These are phyloP conservation scores for Drosophila serrata DNA, from an alignment of 1,140 invertebrate species.

Conservation along the genomic window DNA sequence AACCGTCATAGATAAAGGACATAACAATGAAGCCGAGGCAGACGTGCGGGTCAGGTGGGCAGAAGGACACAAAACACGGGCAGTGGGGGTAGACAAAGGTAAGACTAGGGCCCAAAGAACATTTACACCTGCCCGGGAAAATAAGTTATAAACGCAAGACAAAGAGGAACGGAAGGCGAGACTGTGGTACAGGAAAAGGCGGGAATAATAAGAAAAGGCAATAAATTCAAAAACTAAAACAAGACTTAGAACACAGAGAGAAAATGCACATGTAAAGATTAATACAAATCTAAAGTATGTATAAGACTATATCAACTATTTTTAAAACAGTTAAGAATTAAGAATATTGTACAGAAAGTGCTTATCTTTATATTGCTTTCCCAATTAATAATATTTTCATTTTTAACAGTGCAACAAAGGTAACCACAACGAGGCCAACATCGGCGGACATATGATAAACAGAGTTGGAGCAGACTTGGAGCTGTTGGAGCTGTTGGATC, in stretches of 20 bases:
- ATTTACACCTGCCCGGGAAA: constrained; percentile 76
- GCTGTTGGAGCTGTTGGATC: constrained; percentile 19
- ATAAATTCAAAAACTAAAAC: constrained; percentile 83
- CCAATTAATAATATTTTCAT: neutral
- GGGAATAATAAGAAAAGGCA: constrained; percentile 77
- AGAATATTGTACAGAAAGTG: neutral
- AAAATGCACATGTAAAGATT: neutral
- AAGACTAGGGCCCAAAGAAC: constrained; percentile 52
- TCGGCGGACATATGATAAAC: constrained; percentile 75
- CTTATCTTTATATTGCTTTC: neutral
- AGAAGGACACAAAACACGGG: constrained; percentile 22
- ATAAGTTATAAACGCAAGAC: constrained; percentile 81
- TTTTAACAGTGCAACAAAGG: constrained; percentile 27
- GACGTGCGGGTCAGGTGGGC: constrained; percentile 60
- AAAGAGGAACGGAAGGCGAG: constrained; percentile 40
- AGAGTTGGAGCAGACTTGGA: constrained; percentile 54
- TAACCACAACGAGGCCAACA: constrained; percentile 51
- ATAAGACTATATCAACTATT: neutral
- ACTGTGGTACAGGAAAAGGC: constrained; percentile 22
- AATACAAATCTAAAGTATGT: neutral
- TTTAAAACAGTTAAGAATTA: neutral
- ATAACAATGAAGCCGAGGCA: constrained; percentile 77
- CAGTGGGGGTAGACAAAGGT: constrained; percentile 20
- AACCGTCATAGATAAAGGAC: constrained; percentile 81
- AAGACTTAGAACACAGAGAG: constrained; percentile 37